Evolutionary conservation across 2,113 vertebrate genomes (phyloP), one percentile per base, ranked within the genome.

Genomic region (Phaethornis superciliosus): DNA sequence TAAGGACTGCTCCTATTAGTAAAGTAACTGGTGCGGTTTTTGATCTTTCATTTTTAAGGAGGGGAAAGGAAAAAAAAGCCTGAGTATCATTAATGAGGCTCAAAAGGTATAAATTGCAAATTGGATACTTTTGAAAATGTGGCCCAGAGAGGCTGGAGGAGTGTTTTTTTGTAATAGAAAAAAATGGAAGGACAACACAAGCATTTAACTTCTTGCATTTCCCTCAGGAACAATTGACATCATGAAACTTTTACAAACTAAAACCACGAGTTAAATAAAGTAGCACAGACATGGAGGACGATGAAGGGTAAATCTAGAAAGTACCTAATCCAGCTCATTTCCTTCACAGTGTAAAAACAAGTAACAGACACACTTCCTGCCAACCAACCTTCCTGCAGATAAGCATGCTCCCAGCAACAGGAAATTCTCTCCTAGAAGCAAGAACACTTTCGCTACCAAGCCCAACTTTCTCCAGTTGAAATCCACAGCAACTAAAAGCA

Each of bases 291-390:
- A n/a, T 0, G 0, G 72, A 89, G 85, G 87, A 91, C 24, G 88
- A 85, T 35, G 90, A 87, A 92, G 95, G 90, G 85, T 91, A 81
- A 94, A 65, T 93, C 90, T 85, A 95, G 89, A 96, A 97, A 96
- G 91, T 55, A 95, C 94, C 96, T 75, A 95, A 97, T 97, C 94
- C 97, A 90, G 92, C 90, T 95, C 95, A 93, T 93, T 98, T 98
- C 97, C 97, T 98, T 96, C 93, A 40, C 92, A 77, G 89, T 93
- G 95, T 96, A 97, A 98, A 98, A 98, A 98, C 97, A 98, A 98
- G 96, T 81, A 97, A 96, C 97, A 52, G 97, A 98, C 97, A 97
- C 90, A 56, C 93, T 98, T 98, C 98, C 98, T 98, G 98, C 96
- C 93, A 37, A 74, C 47, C 59, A 97, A 91, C 96, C 95, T 80